phyloP scores from a whole-genome alignment of 2,797 vertebrate genomes.

The Manis javanica region DNA sequence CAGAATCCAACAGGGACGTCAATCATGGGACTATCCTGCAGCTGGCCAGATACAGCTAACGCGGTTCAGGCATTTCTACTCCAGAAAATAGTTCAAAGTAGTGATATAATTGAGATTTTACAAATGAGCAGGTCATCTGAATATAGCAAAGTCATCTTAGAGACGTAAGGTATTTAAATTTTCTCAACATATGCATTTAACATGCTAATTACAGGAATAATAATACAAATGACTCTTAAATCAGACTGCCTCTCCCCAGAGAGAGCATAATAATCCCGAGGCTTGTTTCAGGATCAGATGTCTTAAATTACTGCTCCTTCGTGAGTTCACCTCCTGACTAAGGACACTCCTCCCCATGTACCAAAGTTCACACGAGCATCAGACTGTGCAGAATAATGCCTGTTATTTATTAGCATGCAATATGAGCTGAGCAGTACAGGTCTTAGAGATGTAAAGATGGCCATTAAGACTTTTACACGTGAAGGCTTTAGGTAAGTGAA shows the following conservation, averaged over 20 bases:
- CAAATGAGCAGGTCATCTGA: neutral
- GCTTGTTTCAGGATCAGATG: constrained; percentile 21
- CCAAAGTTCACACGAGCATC: neutral
- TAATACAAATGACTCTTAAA: neutral
- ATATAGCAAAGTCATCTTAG: neutral
- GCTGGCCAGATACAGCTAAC: neutral
- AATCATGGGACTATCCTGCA: neutral
- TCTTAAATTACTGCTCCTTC: neutral
- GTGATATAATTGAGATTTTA: neutral
- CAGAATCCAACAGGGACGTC: neutral
- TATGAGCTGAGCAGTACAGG: neutral
- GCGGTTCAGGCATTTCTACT: neutral
- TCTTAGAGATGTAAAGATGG: neutral
- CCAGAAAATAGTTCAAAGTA: neutral
- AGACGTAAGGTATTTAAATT: neutral
- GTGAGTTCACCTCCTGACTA: neutral
- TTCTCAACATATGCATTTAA: constrained; percentile 44
- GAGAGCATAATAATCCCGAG: neutral
- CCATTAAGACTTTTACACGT: neutral
- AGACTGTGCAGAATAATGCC: neutral
- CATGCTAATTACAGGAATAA: neutral
- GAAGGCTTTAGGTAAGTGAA: neutral
- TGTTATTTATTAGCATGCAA: neutral
- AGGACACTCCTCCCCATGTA: neutral
- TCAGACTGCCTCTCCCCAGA: neutral